Percentiles rank a stretch among this genome's conserved stretches.
Conservation (phyloP, 1,140 invertebrate species). For the Drosophila sturtevanti region DNA sequence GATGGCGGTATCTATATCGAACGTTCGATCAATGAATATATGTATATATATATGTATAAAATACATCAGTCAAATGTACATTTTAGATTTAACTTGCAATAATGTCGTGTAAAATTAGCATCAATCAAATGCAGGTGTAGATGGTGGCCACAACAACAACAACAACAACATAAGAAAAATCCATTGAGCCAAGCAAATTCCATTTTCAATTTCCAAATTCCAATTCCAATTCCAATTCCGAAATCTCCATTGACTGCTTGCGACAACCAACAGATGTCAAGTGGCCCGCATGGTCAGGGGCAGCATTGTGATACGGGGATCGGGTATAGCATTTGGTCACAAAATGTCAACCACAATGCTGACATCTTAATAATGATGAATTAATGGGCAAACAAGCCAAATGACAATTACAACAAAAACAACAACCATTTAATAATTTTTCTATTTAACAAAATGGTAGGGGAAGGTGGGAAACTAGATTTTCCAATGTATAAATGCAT, state of each 20-base stretch:
- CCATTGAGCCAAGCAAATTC: slow-evolving; percentile 26
- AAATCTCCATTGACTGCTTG: slow-evolving; percentile 51
- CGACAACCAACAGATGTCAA: slow-evolving; percentile 74
- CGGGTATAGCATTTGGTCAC: slow-evolving; percentile 39
- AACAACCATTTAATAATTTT: slow-evolving; percentile 72
- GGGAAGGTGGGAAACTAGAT: slow-evolving; percentile 44
- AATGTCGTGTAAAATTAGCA: slow-evolving; percentile 74
- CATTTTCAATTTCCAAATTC: slow-evolving; percentile 15
- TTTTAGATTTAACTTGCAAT: slow-evolving; percentile 64
- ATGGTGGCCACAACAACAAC: slow-evolving; percentile 15
- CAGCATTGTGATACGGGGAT: slow-evolving; percentile 9
- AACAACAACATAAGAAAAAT: slow-evolving; percentile 29
- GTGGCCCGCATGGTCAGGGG: slow-evolving; percentile 65
- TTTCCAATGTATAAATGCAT: slow-evolving; percentile 21
- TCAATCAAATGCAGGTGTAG: slow-evolving; percentile 77
- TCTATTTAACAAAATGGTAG: slow-evolving; percentile 44
- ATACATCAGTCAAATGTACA: slow-evolving; percentile 57
- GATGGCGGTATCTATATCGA: neutral
- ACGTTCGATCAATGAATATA: neutral
- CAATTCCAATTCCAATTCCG: slow-evolving; percentile 23
- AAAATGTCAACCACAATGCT: slow-evolving; percentile 77
- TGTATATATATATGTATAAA: neutral
- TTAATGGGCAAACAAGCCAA: slow-evolving; percentile 76
- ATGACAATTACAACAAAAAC: slow-evolving; percentile 55
- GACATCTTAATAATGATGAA: slow-evolving; percentile 81